Percentiles rank a stretch among this genome's conserved stretches.
These are phyloP conservation scores for Habroteleia sp. DNA, from an alignment of 2,888 invertebrate species.

Conservation along the genomic window DNA sequence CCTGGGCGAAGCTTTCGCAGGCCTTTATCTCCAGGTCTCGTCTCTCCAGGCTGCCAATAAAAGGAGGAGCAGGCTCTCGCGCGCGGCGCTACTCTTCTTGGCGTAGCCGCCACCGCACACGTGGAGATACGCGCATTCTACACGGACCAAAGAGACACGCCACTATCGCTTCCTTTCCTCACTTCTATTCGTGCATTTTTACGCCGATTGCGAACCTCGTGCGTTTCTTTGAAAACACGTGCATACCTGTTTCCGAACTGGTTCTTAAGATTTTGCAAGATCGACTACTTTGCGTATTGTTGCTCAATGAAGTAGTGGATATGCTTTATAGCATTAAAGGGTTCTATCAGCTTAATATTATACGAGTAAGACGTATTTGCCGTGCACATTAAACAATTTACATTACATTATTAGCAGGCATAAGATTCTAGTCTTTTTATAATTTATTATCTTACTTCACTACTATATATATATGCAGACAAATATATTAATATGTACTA, in stretches of 20 bases:
- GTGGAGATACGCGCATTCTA: constrained; percentile 52
- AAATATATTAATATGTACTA: too few relatives aligned
- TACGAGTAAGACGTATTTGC: too few relatives aligned
- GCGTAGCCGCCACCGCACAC: constrained; percentile 46
- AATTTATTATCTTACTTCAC: too few relatives aligned
- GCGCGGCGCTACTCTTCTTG: constrained; percentile 43
- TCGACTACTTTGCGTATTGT: constrained; percentile 30
- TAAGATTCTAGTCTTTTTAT: too few relatives aligned
- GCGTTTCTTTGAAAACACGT: constrained; percentile 57
- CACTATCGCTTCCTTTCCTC: constrained; percentile 37
- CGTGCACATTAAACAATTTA: too few relatives aligned
- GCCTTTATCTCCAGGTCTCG: constrained; percentile 49
- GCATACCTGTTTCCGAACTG: constrained; percentile 53
- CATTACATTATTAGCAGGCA: too few relatives aligned
- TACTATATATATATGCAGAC: too few relatives aligned
- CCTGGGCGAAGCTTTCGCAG: constrained; percentile 43
- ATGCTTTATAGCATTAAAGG: too few relatives aligned
- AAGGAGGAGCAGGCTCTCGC: constrained; percentile 39
- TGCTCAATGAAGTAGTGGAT: background rate
- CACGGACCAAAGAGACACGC: constrained; percentile 39
- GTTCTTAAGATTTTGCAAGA: constrained; percentile 21
- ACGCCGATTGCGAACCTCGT: constrained; percentile 43
- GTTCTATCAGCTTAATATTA: too few relatives aligned
- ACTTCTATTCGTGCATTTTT: constrained; percentile 51
- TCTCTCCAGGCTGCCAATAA: constrained; percentile 49